These are phyloP conservation scores for Bombus polaris DNA, from an alignment of 1,140 invertebrate genomes.

Conservation along the genomic window DNA sequence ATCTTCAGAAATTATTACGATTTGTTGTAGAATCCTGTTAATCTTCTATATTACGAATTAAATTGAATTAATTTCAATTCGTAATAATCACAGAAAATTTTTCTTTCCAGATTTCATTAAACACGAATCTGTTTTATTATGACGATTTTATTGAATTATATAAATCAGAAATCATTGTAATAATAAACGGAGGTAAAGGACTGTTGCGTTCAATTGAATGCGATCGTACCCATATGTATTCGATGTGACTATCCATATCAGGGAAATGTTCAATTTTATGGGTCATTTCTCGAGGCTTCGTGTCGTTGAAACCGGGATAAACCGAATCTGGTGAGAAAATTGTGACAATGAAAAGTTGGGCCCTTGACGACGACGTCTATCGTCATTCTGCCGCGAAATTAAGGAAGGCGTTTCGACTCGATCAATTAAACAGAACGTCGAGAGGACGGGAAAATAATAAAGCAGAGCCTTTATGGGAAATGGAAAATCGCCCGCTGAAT, in stretches of 20 bases:
- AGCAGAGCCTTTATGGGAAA: slow-evolving; percentile 1
- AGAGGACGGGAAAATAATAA: slow-evolving; percentile 23
- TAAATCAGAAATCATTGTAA: not conserved
- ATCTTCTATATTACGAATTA: not conserved
- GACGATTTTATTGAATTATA: not conserved
- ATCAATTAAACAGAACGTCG: slow-evolving; percentile 22
- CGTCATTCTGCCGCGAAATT: slow-evolving; percentile 13
- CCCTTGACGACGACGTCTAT: not conserved
- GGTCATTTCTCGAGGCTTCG: slow-evolving; percentile 61
- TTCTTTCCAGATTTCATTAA: not conserved
- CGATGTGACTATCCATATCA: slow-evolving; percentile 50
- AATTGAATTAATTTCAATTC: not conserved
- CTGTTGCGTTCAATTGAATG: not conserved
- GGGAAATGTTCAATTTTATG: slow-evolving; percentile 64
- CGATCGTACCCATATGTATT: slow-evolving; percentile 35
- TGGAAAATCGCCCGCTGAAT: not conserved
- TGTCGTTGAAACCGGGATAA: not conserved
- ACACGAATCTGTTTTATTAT: not conserved
- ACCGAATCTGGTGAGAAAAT: slow-evolving; percentile 46
- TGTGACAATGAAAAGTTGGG: slow-evolving; percentile 19
- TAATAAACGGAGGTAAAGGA: not conserved
- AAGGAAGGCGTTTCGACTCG: not conserved
- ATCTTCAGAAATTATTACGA: not conserved
- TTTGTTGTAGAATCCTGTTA: not conserved
- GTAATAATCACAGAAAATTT: not conserved